Evolutionary conservation across 2,113 vertebrate species (phyloP).

Genomic region (Camelus dromedarius): DNA sequence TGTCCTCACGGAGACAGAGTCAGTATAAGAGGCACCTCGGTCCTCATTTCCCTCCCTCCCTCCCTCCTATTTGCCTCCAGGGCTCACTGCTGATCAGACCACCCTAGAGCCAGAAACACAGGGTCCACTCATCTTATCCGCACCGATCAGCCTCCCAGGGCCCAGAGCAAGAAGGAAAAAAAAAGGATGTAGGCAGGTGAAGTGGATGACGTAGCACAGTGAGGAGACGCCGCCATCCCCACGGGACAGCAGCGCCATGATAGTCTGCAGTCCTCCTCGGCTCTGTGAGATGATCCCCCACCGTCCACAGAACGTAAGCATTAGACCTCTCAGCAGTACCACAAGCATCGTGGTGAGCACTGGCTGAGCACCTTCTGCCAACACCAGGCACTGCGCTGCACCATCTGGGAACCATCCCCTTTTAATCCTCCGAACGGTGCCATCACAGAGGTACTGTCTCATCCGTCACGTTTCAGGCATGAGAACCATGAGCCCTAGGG

Average conservation of each 20-base stretch:
- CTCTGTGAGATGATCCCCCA: background rate
- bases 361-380: too few relatives aligned
- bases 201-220: rapidly evolving
- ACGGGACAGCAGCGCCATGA: background rate
- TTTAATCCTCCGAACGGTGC: background rate
- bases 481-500: too few relatives aligned
- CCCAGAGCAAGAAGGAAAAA: too few relatives aligned
- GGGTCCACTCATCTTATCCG: background rate
- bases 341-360: too few relatives aligned
- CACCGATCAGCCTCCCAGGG: rapidly evolving
- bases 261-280: rapidly evolving
- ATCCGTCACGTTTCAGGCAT: background rate
- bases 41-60: rapidly evolving
- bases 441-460: background rate
- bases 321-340: rapidly evolving
- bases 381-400: background rate
- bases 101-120: background rate
- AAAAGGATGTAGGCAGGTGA: rapidly evolving
- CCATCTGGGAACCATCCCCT: rapidly evolving
- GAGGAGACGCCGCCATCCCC: rapidly evolving
- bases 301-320: too few relatives aligned
- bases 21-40: background rate
- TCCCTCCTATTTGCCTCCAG: background rate
- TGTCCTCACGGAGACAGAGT: background rate
- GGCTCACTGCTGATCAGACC: too few relatives aligned